phyloP scores from a whole-genome alignment of 2,797 vertebrate species.

The Phrynocephalus vlangalii region DNA sequence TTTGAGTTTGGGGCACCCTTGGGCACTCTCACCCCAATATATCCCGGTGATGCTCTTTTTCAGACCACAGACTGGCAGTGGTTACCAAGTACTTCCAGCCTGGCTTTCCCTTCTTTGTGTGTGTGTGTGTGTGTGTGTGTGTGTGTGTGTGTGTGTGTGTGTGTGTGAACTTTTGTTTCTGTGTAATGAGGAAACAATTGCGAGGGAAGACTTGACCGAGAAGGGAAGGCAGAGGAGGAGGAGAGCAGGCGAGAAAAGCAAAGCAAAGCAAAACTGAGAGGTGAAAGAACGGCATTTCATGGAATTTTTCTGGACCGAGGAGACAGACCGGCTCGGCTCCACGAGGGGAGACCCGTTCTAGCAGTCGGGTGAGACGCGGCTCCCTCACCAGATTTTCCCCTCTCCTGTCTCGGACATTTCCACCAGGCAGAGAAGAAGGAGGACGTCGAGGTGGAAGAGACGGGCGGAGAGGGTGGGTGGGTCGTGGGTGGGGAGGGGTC shows the following conservation, averaged over 20 bases:
- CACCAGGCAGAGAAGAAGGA: slow-evolving; percentile 73
- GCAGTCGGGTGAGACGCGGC: slow-evolving; percentile 41
- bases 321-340: not conserved
- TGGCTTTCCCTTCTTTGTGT: not conserved
- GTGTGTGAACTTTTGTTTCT: slow-evolving; percentile 1
- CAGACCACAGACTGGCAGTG: not conserved
- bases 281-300: not conserved
- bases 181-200: not conserved
- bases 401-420: slow-evolving; percentile 77
- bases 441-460: slow-evolving; percentile 75
- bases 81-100: not conserved
- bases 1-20: too few relatives aligned
- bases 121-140: too few relatives aligned
- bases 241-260: slow-evolving; percentile 3
- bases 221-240: slow-evolving; percentile 3
- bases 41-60: too few relatives aligned
- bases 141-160: too few relatives aligned
- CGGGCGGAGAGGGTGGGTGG: slow-evolving; percentile 13
- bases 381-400: slow-evolving; percentile 65
- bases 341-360: not conserved
- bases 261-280: too few relatives aligned
- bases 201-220: slow-evolving; percentile 1
- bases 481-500: slow-evolving; percentile 43
- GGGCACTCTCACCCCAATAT: too few relatives aligned
- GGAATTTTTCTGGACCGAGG: not conserved